Base-by-base conservation (phyloP, 1,140 invertebrate genomes). In the Brevipalpus yothersi region DNA sequence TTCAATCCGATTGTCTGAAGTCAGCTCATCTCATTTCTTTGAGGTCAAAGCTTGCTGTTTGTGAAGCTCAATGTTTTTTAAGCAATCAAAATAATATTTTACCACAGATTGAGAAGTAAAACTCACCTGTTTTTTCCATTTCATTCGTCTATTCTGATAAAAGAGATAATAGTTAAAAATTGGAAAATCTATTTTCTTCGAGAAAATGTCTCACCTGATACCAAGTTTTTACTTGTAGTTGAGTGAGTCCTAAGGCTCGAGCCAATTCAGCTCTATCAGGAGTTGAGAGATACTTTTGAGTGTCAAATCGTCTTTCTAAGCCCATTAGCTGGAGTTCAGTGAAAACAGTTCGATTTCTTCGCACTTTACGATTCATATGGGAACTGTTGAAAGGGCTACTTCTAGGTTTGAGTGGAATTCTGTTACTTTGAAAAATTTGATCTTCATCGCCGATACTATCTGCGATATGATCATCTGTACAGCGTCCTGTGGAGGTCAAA, bases 231-330 rank as follows among this genome's bases (percentile, higher is more conserved):
- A 81, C 80, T 73, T 99, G 94, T 0, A 93, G 93, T 75, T 99
- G 92, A 1, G 87, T 93, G 3, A 99, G 76, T 66, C 86, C 87
- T 13, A 99, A 74, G 0, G 83, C 82, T 4, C 82, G 82, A 0
- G 94, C 93, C 51, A 99, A 72, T 68, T 96, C 91, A 9, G 96
- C 86, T 54, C 94, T 72, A 69, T 99, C 94, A 0, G 92, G 91
- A 0, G 93, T 97, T 9, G 89, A 94, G 13, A 98, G 76, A 72
- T 99, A 98, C 59, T 92, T 80, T 69, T 98, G 92, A 0, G 81
- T 80, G 66, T 95, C 90, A 69, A 98, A 98, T 41, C 90, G 77
- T 67, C 93, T 89, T 70, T 97, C 93, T 60, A 93, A 72, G 53
- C 90, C 90, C 59, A 88, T 90, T 45, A 95, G 72, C 71, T 95